These are phyloP conservation scores for Endomychus coccineus DNA, from an alignment of 2,888 invertebrate species.

Conservation along the genomic window DNA sequence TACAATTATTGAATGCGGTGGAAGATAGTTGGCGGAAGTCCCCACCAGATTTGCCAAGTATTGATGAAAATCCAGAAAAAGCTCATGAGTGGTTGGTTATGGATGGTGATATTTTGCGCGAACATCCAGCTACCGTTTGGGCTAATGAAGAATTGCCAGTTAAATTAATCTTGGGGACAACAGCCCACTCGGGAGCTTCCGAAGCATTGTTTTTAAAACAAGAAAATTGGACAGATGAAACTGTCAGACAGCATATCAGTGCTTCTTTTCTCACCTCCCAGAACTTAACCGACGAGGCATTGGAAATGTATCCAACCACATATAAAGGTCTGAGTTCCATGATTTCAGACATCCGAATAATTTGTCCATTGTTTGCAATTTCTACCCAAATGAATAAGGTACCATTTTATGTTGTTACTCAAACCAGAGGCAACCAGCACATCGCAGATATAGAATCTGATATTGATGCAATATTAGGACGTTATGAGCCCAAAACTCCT, in stretches of 20 bases:
- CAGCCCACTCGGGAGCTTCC: conserved; percentile 65
- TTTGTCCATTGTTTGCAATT: conserved; percentile 68
- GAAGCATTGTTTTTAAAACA: conserved; percentile 54
- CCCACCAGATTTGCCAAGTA: conserved; percentile 48
- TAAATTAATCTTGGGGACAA: conserved; percentile 62
- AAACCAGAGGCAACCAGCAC: conserved; percentile 47
- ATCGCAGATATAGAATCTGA: conserved; percentile 51
- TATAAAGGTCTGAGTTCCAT: conserved; percentile 61
- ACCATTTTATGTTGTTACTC: conserved; percentile 68
- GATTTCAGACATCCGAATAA: conserved; percentile 70
- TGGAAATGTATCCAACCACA: conserved; percentile 59
- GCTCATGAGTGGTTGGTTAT: conserved; percentile 66
- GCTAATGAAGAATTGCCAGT: conserved; percentile 43
- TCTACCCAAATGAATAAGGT: conserved; percentile 56
- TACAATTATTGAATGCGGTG: conserved; percentile 58
- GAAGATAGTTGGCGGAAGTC: conserved; percentile 66
- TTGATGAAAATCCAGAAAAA: conserved; percentile 48
- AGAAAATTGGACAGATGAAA: conserved; percentile 58
- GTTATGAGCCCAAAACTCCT: conserved; percentile 61
- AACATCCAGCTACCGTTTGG: conserved; percentile 61
- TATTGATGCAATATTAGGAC: conserved; percentile 68
- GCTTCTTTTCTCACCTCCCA: conserved; percentile 57
- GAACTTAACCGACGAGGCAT: conserved; percentile 55
- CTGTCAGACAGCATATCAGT: conserved; percentile 57
- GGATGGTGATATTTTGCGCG: conserved; percentile 62